phyloP scores from a whole-genome alignment of 2,888 invertebrate genomes.

The Nomada ruficornis region DNA sequence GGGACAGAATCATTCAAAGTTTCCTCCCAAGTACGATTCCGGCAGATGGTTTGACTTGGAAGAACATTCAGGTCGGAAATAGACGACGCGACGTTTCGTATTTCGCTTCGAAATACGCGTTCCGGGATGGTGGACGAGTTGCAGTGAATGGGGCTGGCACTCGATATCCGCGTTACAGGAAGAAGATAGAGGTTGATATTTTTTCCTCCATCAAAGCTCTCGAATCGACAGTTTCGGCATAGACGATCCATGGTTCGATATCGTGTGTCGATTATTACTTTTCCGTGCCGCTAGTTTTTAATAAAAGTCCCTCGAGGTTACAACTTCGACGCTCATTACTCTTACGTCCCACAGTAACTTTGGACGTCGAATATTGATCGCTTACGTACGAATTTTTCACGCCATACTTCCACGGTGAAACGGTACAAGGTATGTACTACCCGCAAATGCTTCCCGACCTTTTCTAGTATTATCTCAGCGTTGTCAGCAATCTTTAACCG shows the following conservation, averaged over 20 bases:
- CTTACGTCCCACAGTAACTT: conserved; percentile 35
- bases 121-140: conserved; percentile 20
- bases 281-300: conserved; percentile 51
- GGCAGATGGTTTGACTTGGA: conserved; percentile 40
- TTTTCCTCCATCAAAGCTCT: not conserved
- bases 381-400: not conserved
- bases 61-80: conserved; percentile 43
- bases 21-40: conserved; percentile 33
- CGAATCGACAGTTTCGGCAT: conserved; percentile 47
- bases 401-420: not conserved
- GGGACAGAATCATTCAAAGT: conserved; percentile 35
- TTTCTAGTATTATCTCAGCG: not conserved
- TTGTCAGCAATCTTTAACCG: not conserved
- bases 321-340: not conserved
- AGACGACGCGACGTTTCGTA: conserved; percentile 37
- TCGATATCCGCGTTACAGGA: conserved; percentile 33
- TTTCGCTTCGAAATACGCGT: conserved; percentile 25
- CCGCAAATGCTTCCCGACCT: conserved; percentile 1
- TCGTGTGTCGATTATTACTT: conserved; percentile 53
- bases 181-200: conserved; percentile 8
- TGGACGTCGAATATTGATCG: conserved; percentile 64
- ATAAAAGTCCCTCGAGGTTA: conserved; percentile 42
- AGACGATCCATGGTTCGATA: conserved; percentile 22
- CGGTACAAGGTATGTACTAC: not conserved
- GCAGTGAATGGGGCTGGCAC: conserved; percentile 30